A percentile compares a stretch with the other conserved stretches of the same genome.
phyloP scores from a whole-genome alignment of 2,888 invertebrate genomes.

The Drosophila picticornis region DNA sequence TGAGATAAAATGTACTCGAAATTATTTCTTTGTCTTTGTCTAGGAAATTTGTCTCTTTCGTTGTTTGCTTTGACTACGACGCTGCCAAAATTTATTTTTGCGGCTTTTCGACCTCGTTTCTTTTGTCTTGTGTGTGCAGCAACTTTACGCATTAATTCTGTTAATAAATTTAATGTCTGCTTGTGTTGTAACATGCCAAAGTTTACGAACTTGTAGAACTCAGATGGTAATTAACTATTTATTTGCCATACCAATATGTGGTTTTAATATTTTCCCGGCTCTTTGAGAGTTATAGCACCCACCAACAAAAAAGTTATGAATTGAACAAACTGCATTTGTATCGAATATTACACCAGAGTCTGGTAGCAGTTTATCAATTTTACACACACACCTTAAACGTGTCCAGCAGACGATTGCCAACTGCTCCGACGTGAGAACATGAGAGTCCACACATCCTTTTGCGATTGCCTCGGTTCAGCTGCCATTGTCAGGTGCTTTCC shows the following conservation, averaged over 20 bases:
- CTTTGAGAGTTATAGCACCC: no score
- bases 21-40: constrained; percentile 60
- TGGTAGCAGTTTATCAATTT: constrained; percentile 28
- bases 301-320: constrained; percentile 26
- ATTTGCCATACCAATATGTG: constrained; percentile 72
- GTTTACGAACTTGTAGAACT: constrained; percentile 60
- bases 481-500: constrained; percentile 45
- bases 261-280: constrained; percentile 27
- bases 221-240: constrained; percentile 75
- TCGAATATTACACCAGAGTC: constrained; percentile 50
- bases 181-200: constrained; percentile 42
- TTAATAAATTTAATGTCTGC: constrained; percentile 77
- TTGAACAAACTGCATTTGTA: constrained; percentile 56
- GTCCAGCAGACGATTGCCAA: neutral
- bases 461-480: constrained; percentile 20
- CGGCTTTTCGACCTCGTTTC: constrained; percentile 45
- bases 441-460: neutral
- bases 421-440: neutral
- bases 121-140: constrained; percentile 29
- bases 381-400: constrained; percentile 8
- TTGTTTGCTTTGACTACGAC: constrained; percentile 63
- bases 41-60: constrained; percentile 30
- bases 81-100: constrained; percentile 44
- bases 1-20: constrained; percentile 38
- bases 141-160: constrained; percentile 76